A percentile compares a stretch with the other conserved stretches of the same genome.
Conservation (phyloP, 2,113 vertebrate species). For the Burhinus bistriatus region DNA sequence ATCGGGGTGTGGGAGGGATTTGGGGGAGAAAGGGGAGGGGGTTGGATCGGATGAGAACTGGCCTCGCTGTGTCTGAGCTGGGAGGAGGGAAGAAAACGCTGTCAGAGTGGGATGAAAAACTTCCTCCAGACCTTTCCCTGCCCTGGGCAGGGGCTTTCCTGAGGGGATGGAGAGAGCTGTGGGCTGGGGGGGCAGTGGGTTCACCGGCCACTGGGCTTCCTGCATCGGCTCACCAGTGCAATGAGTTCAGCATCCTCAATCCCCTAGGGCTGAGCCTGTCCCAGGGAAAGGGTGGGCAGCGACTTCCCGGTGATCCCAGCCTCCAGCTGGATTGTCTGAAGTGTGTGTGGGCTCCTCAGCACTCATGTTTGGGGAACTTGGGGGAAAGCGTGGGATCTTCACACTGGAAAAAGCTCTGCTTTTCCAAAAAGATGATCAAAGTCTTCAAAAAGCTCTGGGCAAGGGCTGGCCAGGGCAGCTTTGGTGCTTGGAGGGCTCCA, state of each 20-base stretch:
- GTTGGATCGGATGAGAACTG: fast-evolving
- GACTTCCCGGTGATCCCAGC: neutral
- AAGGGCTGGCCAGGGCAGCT: neutral
- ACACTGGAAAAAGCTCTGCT: neutral
- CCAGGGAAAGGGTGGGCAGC: neutral
- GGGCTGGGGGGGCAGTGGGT: fast-evolving
- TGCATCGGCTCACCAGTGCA: neutral
- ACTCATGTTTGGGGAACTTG: neutral
- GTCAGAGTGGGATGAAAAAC: neutral
- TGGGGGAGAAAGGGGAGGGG: no score
- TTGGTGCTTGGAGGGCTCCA: neutral
- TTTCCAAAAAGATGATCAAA: neutral
- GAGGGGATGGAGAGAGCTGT: neutral
- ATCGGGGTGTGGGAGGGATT: fast-evolving
- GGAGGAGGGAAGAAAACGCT: neutral
- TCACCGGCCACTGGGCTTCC: neutral
- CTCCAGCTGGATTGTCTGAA: neutral
- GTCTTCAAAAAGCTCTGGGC: neutral
- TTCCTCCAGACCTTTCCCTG: neutral
- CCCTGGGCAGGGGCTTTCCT: neutral
- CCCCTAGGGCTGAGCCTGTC: neutral
- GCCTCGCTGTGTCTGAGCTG: fast-evolving
- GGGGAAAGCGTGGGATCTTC: neutral
- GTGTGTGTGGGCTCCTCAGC: neutral
- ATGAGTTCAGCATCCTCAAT: fast-evolving